phyloP scores from a whole-genome alignment of 2,113 vertebrate genomes.

The Lophochroa leadbeateri region DNA sequence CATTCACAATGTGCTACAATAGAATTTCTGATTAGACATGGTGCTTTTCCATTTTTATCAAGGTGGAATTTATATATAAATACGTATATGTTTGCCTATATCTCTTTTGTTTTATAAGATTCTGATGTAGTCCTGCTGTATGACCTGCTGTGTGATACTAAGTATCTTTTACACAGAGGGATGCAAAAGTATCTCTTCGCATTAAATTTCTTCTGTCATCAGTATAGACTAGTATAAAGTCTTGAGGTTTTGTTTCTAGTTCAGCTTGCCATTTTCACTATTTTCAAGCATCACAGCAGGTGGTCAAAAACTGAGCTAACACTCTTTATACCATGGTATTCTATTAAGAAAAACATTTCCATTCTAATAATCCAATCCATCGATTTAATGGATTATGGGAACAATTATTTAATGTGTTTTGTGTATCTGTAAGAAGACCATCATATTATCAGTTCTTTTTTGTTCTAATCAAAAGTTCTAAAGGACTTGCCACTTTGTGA shows the following conservation, averaged over 20 bases:
- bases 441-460: neutral
- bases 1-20: neutral
- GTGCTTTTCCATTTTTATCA: neutral
- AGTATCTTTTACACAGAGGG: neutral
- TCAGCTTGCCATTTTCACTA: neutral
- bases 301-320: neutral
- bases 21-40: neutral
- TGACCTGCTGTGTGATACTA: neutral
- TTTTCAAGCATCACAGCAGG: neutral
- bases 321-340: neutral
- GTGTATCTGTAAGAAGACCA: neutral
- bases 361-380: neutral
- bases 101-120: neutral
- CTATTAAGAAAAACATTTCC: neutral
- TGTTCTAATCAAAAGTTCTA: neutral
- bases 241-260: neutral
- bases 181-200: neutral
- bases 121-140: neutral
- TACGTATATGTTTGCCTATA: neutral
- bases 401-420: neutral
- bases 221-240: neutral
- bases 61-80: neutral
- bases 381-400: neutral
- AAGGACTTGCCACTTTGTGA: neutral
- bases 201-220: neutral